phyloP scores from a whole-genome alignment of 2,113 vertebrate species.

The Argyrosomus japonicus region DNA sequence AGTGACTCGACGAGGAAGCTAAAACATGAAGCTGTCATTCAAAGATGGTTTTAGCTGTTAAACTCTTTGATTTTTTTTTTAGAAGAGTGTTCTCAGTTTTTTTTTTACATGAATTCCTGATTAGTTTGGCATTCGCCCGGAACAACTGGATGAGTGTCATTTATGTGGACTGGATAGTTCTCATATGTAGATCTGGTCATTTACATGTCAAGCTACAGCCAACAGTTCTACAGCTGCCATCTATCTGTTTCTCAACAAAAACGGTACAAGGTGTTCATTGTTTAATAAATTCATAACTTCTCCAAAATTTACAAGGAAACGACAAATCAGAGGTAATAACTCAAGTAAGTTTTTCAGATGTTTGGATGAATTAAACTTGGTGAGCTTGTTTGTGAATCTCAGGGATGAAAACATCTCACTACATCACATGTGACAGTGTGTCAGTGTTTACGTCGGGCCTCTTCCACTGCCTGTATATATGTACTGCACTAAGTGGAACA shows the following conservation, averaged over 20 bases:
- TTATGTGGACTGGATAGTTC: not conserved
- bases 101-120: not conserved
- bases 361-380: not conserved
- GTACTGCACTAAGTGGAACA: not conserved
- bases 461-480: not conserved
- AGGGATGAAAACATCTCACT: slow-evolving; percentile 22
- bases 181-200: not conserved
- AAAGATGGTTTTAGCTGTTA: not conserved
- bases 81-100: not conserved
- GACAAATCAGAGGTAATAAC: not conserved
- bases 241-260: not conserved
- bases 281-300: not conserved
- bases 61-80: not conserved
- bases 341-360: not conserved
- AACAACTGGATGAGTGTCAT: not conserved
- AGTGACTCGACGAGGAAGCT: not conserved
- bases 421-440: not conserved
- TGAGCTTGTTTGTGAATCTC: slow-evolving; percentile 1
- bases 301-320: not conserved
- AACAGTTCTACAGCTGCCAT: not conserved
- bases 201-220: not conserved
- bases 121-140: not conserved
- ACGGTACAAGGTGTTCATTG: not conserved
- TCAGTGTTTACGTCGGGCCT: not conserved
- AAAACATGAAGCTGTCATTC: not conserved